Base-by-base conservation (phyloP, 2,797 vertebrate species). In the Scolopax rusticola region DNA sequence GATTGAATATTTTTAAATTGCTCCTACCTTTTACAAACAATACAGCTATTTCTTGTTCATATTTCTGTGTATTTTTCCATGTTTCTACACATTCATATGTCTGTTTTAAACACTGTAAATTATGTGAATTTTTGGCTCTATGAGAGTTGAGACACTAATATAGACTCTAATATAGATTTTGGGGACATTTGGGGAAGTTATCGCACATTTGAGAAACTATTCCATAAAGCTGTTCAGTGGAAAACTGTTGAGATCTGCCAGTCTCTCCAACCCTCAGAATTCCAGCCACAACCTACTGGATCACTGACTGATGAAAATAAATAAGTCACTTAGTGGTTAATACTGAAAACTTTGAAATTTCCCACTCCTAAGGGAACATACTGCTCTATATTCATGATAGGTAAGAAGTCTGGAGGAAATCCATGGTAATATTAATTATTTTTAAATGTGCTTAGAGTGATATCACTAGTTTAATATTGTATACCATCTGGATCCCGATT, bases 361-460 rank as follows among this genome's bases (percentile, higher is more conserved):
- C 60, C 14, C 5, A 18, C 16, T 92, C 85, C 69, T 70, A 61
- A 88, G 88, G 77, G 94, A 79, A 68, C 15, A 6, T 43, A 27
- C n/a, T 94, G 48, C 61, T 92, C 68, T 88, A 51, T 93, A 93
- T 95, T 89, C 81, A 76, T 90, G 68, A 91, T 83, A 91, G n/a
- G 67, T 50, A 90, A 84, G 78, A 93, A 87, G 51, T 88, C 74
- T 93, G 93, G 79, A 95, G 68, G 70, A 96, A 91, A 90, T 93
- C 53, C 64, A 77, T 59, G 48, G 83, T 83, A 89, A 95, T 97
- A 96, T 95, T 96, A 97, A 96, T 93, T 95, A 89, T 91, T 93
- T 91, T 95, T 24, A 94, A 92, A 76, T 75, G 87, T 90, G 78
- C 76, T 91, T 94, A 63, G 82, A 92, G 92, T 95, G 90, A 68